These are phyloP conservation scores for Paraplagusia blochii DNA, from an alignment of 2,113 vertebrate species.

Conservation along the genomic window DNA sequence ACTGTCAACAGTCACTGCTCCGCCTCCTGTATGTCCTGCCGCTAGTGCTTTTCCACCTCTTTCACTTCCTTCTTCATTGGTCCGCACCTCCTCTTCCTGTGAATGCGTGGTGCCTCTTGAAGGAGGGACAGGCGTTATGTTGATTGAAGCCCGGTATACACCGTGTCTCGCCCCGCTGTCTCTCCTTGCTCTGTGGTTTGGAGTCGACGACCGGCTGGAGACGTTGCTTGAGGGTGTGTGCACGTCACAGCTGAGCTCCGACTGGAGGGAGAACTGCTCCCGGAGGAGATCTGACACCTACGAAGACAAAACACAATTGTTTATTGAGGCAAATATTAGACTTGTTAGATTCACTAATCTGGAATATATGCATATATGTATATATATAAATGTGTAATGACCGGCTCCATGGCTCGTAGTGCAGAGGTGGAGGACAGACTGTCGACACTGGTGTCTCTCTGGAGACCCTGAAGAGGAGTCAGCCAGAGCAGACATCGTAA, in stretches of 20 bases:
- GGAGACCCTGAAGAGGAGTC: slow-evolving; percentile 76
- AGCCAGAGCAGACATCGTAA: background rate
- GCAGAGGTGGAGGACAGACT: slow-evolving; percentile 81
- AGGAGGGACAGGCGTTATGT: slow-evolving; percentile 82
- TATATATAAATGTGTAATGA: slow-evolving; percentile 66
- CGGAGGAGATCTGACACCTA: slow-evolving; percentile 90
- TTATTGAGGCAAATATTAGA: background rate
- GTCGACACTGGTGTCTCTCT: slow-evolving; percentile 81
- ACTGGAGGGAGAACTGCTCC: slow-evolving; percentile 89
- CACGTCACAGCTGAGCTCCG: slow-evolving; percentile 80
- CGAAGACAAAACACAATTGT: slow-evolving; percentile 1
- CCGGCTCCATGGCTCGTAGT: slow-evolving; percentile 89
- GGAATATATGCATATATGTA: slow-evolving; percentile 1
- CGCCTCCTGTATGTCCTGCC: slow-evolving; percentile 14
- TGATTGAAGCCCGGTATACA: slow-evolving; percentile 84
- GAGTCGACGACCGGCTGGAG: slow-evolving; percentile 83
- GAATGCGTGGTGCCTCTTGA: slow-evolving; percentile 66
- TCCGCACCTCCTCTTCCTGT: slow-evolving; percentile 8
- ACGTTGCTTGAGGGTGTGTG: slow-evolving; percentile 62
- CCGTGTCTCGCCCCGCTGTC: slow-evolving; percentile 58
- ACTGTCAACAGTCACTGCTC: slow-evolving; percentile 65
- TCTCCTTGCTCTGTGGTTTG: slow-evolving; percentile 43
- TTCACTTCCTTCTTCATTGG: slow-evolving; percentile 19
- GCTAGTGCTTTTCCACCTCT: background rate
- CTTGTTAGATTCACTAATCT: background rate